Evolutionary conservation across 2,113 vertebrate genomes (phyloP), one percentile per base, ranked within the genome.

Genomic region (Lagopus leucura): DNA sequence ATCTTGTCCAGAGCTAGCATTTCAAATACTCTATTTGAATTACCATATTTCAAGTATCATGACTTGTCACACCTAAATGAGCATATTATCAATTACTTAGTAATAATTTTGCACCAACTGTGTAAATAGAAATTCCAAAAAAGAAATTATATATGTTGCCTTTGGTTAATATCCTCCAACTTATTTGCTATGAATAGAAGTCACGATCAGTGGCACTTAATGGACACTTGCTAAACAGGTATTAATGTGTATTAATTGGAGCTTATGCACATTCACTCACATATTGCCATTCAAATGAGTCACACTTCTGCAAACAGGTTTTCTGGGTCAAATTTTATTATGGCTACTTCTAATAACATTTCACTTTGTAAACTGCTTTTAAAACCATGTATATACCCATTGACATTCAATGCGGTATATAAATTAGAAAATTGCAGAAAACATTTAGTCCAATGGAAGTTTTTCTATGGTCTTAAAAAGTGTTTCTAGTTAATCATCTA

Each of bases 351-450:
- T 86, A 73, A 43, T 20, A 85, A 86, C 90, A 78, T 60, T 90
- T 79, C 22, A 82, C 88, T 85, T 83, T 77, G 25, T 21, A 94
- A 91, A 71, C 45, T n/a, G 15, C 42, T 67, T 79, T 95, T 83
- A 67, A 95, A 87, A 70, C 11, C 40, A 64, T 82, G 90, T 88
- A 83, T 86, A 61, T 83, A 74, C 7, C 42, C 34, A 58, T 91
- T 94, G 86, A 40, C 8, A 60, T 32, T 79, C 72, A 82, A 25
- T 24, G 25, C 24, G 80, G 32, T 70, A 73, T 58, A 85, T 93
- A 91, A 87, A 94, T 82, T 40, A 80, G 64, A 80, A 82, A 86
- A 85, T n/a, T 85, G 36, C 19, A 73, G 54, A 82, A 94, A 91
- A 89, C 14, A 36, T 14, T 73, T 24, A 38, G 50, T 47, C 36